Percentiles rank a stretch among this genome's conserved stretches.
Evolutionary conservation across 2,888 invertebrate species (phyloP).

Genomic region (Diplazon laetatorius): DNA sequence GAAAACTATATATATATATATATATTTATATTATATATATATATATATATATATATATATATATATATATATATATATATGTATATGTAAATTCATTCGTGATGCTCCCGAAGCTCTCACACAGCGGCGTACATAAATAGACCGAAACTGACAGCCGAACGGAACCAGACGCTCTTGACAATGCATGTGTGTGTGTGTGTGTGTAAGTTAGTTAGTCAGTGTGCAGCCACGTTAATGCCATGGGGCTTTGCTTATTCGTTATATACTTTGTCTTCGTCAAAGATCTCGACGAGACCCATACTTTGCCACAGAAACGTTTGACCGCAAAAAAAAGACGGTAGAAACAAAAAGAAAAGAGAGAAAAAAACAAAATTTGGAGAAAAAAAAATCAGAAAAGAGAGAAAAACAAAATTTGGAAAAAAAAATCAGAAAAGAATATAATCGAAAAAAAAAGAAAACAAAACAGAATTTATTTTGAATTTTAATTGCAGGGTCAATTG

Average conservation of each 20-base stretch:
- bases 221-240: constrained; percentile 45
- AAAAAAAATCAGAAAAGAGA: not conserved
- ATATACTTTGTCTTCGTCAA: constrained; percentile 35
- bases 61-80: constrained; percentile 27
- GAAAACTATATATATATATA: constrained; percentile 46
- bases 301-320: constrained; percentile 27
- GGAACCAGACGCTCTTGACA: constrained; percentile 73
- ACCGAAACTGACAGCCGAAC: constrained; percentile 79
- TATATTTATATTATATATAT: constrained; percentile 21
- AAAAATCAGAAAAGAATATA: too few relatives aligned
- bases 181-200: too few relatives aligned
- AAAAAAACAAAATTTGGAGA: constrained; percentile 21
- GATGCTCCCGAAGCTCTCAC: constrained; percentile 50
- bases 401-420: too few relatives aligned
- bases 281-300: constrained; percentile 53
- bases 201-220: too few relatives aligned
- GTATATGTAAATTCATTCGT: too few relatives aligned
- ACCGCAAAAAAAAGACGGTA: constrained; percentile 32
- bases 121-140: constrained; percentile 76
- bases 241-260: constrained; percentile 48
- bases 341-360: constrained; percentile 16
- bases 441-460: too few relatives aligned
- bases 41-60: constrained; percentile 26
- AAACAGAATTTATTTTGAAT: too few relatives aligned
- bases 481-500: too few relatives aligned